Evolutionary conservation across 30 jellyfish, hydroid and myxozoan species (phyloP).

Genomic region (Hydractinia echinata): DNA sequence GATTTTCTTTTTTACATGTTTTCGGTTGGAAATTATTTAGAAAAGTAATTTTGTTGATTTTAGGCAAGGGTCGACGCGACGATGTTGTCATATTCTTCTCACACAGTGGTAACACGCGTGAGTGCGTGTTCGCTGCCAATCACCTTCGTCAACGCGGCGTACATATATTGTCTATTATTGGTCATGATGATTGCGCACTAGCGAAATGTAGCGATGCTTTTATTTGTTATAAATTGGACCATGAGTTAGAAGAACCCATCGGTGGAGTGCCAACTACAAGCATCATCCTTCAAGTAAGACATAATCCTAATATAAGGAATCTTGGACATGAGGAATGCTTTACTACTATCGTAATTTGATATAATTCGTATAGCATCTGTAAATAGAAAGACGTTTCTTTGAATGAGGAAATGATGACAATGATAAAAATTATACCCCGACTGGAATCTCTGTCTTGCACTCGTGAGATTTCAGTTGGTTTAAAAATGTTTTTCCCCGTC

Average conservation of each 20-base stretch:
- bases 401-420: too few species aligned
- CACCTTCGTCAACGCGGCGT: constrained; percentile 73
- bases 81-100: constrained; percentile 81
- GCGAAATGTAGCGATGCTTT: constrained; percentile 83
- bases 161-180: constrained; percentile 66
- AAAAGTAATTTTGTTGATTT: neutral
- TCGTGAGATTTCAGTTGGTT: too few species aligned
- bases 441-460: too few species aligned
- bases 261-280: constrained; percentile 96
- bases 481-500: too few species aligned
- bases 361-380: too few species aligned
- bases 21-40: too few species aligned
- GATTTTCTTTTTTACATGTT: too few species aligned
- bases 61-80: constrained; percentile 83
- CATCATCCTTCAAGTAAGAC: constrained; percentile 69
- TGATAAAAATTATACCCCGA: too few species aligned
- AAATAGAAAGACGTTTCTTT: too few species aligned
- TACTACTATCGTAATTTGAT: too few species aligned
- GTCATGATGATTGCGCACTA: constrained; percentile 61
- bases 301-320: neutral
- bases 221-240: constrained; percentile 56
- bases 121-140: constrained; percentile 84
- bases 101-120: constrained; percentile 90
- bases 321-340: too few species aligned
- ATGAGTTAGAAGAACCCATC: constrained; percentile 71